Percentiles rank a stretch among this genome's conserved stretches.
Conservation (phyloP, 2,888 invertebrate species). For the Hybos culiciformis region DNA sequence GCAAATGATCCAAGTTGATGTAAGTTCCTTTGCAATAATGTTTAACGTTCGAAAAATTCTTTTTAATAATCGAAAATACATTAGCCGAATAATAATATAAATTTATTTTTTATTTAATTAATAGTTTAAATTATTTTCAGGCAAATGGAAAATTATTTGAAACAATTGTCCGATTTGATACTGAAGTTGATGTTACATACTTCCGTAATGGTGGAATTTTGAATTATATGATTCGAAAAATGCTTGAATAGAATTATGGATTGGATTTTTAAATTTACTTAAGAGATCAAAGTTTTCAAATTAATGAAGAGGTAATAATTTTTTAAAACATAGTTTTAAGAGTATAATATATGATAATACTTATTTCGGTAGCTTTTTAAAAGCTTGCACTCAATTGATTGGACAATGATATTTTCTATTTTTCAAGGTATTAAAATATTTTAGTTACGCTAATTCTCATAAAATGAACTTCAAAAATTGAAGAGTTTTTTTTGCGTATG, state of each 20-base stretch:
- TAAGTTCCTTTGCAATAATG: constrained; percentile 26
- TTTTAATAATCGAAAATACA: not conserved
- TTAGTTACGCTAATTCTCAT: too few relatives aligned
- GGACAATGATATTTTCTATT: too few relatives aligned
- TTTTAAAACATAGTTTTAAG: not conserved
- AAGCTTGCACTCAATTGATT: too few relatives aligned
- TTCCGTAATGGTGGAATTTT: constrained; percentile 89
- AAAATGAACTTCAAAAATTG: too few relatives aligned
- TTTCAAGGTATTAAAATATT: too few relatives aligned
- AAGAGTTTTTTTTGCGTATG: too few relatives aligned
- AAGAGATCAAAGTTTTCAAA: not conserved
- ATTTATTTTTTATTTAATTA: constrained; percentile 3
- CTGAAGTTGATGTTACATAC: constrained; percentile 91
- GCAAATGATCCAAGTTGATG: constrained; percentile 57
- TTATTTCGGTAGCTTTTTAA: too few relatives aligned
- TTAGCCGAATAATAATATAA: not conserved
- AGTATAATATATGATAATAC: not conserved
- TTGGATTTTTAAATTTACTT: not conserved
- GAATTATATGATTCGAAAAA: constrained; percentile 93
- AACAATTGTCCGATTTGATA: constrained; percentile 79
- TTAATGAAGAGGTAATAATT: not conserved
- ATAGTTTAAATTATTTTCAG: constrained; percentile 26
- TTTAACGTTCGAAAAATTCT: not conserved
- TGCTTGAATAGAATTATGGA: constrained; percentile 38
- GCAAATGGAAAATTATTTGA: constrained; percentile 57